Conservation (phyloP, 2,797 vertebrate species). For the Dendrocincla tyrannina region DNA sequence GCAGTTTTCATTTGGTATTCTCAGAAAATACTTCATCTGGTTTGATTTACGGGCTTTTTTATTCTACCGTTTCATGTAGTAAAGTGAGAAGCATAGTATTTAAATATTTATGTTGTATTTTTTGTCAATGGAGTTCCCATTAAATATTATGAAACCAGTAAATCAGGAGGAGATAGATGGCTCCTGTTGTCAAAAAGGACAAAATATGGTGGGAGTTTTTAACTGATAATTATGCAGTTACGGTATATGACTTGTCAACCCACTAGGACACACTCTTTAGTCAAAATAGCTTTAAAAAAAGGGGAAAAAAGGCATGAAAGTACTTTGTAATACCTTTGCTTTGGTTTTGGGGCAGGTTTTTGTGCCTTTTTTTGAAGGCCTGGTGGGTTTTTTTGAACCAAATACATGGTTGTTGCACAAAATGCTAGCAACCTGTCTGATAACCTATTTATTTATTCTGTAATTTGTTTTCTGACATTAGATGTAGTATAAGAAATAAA, state of each 20-base stretch:
- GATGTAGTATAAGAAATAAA: neutral
- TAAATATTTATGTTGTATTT: neutral
- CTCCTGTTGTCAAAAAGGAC: neutral
- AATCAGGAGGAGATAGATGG: neutral
- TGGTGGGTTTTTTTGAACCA: neutral
- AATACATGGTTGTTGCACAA: neutral
- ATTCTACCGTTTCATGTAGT: neutral
- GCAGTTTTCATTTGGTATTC: neutral
- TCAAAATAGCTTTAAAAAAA: neutral
- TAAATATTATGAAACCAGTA: neutral
- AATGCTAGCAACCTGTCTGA: neutral
- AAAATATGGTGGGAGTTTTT: neutral
- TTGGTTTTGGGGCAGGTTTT: neutral
- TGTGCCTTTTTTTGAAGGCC: rapidly evolving
- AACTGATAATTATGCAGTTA: neutral
- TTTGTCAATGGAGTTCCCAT: neutral
- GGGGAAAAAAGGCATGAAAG: rapidly evolving
- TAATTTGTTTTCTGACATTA: neutral
- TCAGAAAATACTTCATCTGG: neutral
- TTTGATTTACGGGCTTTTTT: neutral
- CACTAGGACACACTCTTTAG: neutral
- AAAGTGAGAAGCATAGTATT: neutral
- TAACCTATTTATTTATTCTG: neutral
- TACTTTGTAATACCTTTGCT: neutral
- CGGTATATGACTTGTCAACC: neutral